Base-by-base conservation (phyloP, 2,797 vertebrate species). In the Eurystomus glaucurus region DNA sequence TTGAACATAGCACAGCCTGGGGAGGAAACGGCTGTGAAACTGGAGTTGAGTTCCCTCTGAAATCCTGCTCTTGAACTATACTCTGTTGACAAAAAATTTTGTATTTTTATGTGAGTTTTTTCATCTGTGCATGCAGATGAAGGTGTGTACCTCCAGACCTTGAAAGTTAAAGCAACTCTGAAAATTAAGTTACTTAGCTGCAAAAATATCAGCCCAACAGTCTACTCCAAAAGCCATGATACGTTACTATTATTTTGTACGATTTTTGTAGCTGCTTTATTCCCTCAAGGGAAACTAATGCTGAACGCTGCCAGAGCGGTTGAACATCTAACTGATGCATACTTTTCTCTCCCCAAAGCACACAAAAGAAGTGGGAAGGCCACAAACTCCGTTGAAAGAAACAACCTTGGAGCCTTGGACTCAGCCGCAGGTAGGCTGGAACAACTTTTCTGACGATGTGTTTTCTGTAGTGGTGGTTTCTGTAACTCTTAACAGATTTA, bases 381-480 rank as follows among this genome's bases (percentile, higher is more conserved):
- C 97, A 48, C 97, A 98, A 66, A 96, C 97, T 58, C 97, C 98
- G 77, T 65, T 98, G 80, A 98, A 98, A 86, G 98, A 98, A 92
- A 88, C 98, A 46, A 33, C 91, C 45, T 57, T 98, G 93, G 98
- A 98, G 68, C 94, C 97, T 19, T 98, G 98, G 98, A 98, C 96
- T 89, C 97, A 98, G 90, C 98, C 98, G 81, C 97, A 97, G 98
- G 98, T 98, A 98, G 94, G 93, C 57, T 85, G 85, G 46, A 83
- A 75, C n/a, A 43, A 12, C 55, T 55, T 86, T 93, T 66, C 23
- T 83, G 9, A 10, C 61, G 6, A 14, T 11, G 26, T 33, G 1
- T 54, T 76, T 70, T 39, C 39, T 58, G 23, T 48, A 43, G 2
- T 19, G 10, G 1, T 61, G 33, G 3, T 64, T 91, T 88, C 51